Base-by-base conservation (phyloP, 2,113 vertebrate species). In the Cottus gobio region DNA sequence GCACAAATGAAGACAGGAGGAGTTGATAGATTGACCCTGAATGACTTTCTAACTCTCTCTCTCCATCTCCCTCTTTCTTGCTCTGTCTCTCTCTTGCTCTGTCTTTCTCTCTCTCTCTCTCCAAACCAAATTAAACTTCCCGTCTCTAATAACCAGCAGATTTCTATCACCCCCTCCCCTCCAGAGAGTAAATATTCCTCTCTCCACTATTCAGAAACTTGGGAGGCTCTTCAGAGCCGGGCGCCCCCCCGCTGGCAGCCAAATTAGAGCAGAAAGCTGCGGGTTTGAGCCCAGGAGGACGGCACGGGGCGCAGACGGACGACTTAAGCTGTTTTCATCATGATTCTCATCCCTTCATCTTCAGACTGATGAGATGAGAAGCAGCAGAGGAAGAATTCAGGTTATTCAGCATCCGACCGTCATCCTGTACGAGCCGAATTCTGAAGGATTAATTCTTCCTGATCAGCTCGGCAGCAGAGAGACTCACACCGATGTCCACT, bases 291-390 rank as follows among this genome's bases (percentile, higher is more conserved):
- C 86, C 81, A 75, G 78, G 88, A 89, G 83, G 83, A 89, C 71
- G 73, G 68, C 54, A 30, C 4, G 16, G 70, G 67, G 87, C 77
- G 80, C 85, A 88, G 92, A 89, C 84, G 87, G 85, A 90, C 78
- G 91, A 93, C 77, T 92, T 93, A 90, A 90, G 84, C 89, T 87
- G 83, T 67, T 86, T 90, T 90, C 88, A 90, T 90, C 87, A 88
- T 18, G 76, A 78, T 69, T 83, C 84, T 91, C 90, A 93, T 93
- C 89, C 88, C 88, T 86, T 88, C 89, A 90, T 92, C 92, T 93
- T 91, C 88, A 91, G 50, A 9, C 77, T 88, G 91, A 90, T 90
- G 86, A 90, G 87, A 81, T 16, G 79, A 81, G 74, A 31, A 63
- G 84, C 77, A 44, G 87, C 71, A 80, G 87, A 3, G 84, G 79